Evolutionary conservation across 2,113 vertebrate species (phyloP).

Genomic region (Triplophysa siluroides): DNA sequence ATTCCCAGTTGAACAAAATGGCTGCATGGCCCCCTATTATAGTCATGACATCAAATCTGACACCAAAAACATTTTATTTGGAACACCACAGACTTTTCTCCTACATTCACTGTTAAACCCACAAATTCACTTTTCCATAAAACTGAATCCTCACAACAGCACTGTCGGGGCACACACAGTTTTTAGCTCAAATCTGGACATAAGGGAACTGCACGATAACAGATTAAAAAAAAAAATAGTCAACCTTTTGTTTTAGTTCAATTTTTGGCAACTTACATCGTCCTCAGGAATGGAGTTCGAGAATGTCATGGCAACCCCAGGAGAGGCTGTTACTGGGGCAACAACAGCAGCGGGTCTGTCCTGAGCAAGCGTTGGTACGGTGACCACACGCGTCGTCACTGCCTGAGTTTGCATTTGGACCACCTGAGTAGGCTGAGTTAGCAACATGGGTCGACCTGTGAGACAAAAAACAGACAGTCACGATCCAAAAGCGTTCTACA

Average conservation of each 20-base stretch:
- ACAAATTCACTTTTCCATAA: neutral
- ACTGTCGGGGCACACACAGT: neutral
- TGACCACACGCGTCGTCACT: slow-evolving; percentile 68
- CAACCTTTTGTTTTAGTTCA: neutral
- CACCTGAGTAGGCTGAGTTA: slow-evolving; percentile 79
- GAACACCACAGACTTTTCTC: neutral
- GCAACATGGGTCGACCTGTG: slow-evolving; percentile 78
- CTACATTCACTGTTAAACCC: neutral
- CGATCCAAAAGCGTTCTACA: neutral
- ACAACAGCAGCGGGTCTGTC: slow-evolving; percentile 68
- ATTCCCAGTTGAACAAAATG: neutral
- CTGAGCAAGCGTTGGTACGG: slow-evolving; percentile 70
- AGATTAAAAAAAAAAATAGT: too few species aligned
- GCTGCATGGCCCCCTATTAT: neutral
- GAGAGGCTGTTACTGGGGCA: slow-evolving; percentile 62
- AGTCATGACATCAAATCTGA: neutral
- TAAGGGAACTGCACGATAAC: neutral
- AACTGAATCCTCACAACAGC: neutral
- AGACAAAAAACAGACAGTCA: slow-evolving; percentile 11
- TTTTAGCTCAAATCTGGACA: neutral
- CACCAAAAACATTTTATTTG: neutral
- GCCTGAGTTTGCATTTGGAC: slow-evolving; percentile 82
- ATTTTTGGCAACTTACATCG: slow-evolving; percentile 66
- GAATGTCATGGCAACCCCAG: slow-evolving; percentile 58
- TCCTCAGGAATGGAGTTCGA: slow-evolving; percentile 66